phyloP scores from a whole-genome alignment of 2,797 vertebrate species.

The Threskiornis aethiopicus region DNA sequence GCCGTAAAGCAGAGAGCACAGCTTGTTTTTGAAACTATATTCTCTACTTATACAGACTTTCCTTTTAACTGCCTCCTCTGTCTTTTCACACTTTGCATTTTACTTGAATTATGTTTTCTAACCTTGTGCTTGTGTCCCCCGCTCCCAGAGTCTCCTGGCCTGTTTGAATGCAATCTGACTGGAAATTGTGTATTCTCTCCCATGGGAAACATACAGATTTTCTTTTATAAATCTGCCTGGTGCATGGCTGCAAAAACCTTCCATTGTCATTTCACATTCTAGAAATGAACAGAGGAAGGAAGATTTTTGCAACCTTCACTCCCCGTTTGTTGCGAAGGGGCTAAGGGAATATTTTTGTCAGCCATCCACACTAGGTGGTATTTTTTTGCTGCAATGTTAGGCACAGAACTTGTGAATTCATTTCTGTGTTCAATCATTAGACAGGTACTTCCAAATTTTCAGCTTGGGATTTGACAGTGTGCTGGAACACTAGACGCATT shows the following conservation, averaged over 20 bases:
- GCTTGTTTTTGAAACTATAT: neutral
- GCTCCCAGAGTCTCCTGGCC: neutral
- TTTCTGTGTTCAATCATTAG: neutral
- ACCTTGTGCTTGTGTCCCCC: neutral
- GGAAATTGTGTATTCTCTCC: neutral
- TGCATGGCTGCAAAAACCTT: neutral
- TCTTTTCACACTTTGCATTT: neutral
- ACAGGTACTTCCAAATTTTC: neutral
- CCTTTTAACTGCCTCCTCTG: neutral
- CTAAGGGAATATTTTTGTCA: conserved; percentile 25
- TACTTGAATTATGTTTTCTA: neutral
- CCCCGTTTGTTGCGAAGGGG: neutral
- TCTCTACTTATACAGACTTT: neutral
- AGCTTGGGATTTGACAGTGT: neutral
- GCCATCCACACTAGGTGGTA: fast-evolving
- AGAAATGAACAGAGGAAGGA: neutral
- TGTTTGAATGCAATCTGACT: neutral
- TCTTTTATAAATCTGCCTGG: neutral
- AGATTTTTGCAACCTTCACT: neutral
- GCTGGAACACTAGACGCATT: neutral
- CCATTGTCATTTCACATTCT: neutral
- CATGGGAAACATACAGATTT: neutral
- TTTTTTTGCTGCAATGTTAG: neutral
- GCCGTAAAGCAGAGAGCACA: neutral
- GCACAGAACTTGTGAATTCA: neutral